Evolutionary conservation across 2,797 vertebrate genomes (phyloP), one percentile per base, ranked within the genome.

Genomic region (Neosalanx taihuensis): DNA sequence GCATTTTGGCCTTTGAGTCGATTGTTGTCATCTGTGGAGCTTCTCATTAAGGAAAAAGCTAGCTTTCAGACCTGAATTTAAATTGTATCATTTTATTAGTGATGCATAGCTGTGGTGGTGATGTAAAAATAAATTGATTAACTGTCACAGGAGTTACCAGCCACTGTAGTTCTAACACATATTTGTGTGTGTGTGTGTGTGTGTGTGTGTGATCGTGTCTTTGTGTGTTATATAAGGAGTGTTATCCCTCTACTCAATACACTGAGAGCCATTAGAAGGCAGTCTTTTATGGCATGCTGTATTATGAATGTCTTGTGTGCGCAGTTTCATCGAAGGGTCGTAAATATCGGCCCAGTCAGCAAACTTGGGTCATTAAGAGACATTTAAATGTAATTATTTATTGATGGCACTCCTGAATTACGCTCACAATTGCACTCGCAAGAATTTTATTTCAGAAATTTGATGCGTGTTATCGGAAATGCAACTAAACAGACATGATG

Each of bases 381-480:
- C 86, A 88, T 92, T 94, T 94, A 91, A 90, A 86, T 91, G 83
- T 89, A 91, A 90, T 93, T 93, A 94, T 92, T 94, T 94, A 94
- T 94, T 92, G 89, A 94, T 91, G 91, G 83, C 73, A 84, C 87
- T 81, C 82, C 84, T 90, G 92, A 93, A 93, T 92, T 89, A 89
- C 92, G 83, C 85, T 92, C 85, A 58, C 37, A 72, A 78, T 76
- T 84, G 77, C 80, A 72, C 79, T 63, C 35, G 49, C 81, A 78
- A 78, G 78, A 79, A 74, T 81, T 90, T 89, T 89, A 85, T 86
- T 87, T 83, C 64, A 67, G 70, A 68, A 74, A 80, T 76, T 83
- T 82, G 86, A 60, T 83, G 23, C 35, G 75, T 75, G 78, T 81
- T 85, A 86, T 89, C 84, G 74, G 73, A 79, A 70, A 29, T 30